Conservation (phyloP, 1,140 invertebrate genomes). For the Zaprionus vittiger region DNA sequence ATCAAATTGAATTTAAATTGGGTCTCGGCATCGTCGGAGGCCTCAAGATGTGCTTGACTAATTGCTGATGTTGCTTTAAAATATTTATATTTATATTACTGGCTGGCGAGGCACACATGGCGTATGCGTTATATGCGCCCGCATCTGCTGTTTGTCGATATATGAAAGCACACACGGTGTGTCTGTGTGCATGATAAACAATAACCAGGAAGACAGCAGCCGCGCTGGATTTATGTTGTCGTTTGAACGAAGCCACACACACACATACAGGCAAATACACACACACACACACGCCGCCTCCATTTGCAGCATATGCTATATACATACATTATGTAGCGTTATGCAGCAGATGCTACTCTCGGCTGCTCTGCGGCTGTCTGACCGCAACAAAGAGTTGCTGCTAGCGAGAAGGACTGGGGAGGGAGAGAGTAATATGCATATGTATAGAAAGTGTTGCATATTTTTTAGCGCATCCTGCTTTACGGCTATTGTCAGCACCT, state of each 20-base stretch:
- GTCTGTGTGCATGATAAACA: conserved; percentile 66
- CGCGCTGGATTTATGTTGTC: conserved; percentile 71
- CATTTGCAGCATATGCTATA: conserved; percentile 36
- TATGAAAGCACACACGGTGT: background rate
- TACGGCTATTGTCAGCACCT: conserved; percentile 51
- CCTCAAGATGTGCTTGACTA: conserved; percentile 22
- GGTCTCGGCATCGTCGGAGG: background rate
- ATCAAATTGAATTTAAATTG: conserved; percentile 3
- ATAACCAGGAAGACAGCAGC: conserved; percentile 71
- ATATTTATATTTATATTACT: conserved; percentile 64
- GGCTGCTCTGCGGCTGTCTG: conserved; percentile 39
- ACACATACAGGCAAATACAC: background rate
- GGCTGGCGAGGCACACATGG: conserved; percentile 54
- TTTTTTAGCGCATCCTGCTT: conserved; percentile 50
- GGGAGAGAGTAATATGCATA: conserved; percentile 7
- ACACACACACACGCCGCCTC: conserved; percentile 2
- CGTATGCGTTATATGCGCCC: conserved; percentile 63
- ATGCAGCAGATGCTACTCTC: conserved; percentile 32
- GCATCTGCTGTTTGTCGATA: conserved; percentile 39
- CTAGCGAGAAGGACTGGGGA: background rate
- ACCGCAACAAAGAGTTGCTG: conserved; percentile 48
- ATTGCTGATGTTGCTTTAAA: conserved; percentile 58
- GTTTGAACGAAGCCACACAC: conserved; percentile 50
- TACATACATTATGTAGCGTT: conserved; percentile 34
- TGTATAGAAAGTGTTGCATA: conserved; percentile 54